Conservation (phyloP, 2,113 vertebrate genomes). For the Antigone vipio region DNA sequence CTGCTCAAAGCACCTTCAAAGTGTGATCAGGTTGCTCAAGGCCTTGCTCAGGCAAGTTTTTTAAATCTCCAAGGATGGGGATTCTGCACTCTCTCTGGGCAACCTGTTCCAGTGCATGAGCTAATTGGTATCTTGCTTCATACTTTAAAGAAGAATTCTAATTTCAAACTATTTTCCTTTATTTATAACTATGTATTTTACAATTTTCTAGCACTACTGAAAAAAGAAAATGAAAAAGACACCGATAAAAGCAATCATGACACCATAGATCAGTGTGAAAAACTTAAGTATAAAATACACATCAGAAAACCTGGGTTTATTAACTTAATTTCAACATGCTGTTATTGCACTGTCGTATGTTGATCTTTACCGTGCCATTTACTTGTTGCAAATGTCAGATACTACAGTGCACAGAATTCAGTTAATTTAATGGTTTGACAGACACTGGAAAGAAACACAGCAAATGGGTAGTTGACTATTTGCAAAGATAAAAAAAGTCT, state of each 20-base stretch:
- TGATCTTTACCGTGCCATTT: background rate
- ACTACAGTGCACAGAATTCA: background rate
- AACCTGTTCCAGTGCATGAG: constrained; percentile 48
- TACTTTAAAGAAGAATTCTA: background rate
- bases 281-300: background rate
- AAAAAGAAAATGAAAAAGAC: background rate
- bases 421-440: background rate
- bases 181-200: constrained; percentile 38
- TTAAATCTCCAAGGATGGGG: background rate
- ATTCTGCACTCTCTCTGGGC: background rate
- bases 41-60: background rate
- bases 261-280: background rate
- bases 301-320: background rate
- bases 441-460: background rate
- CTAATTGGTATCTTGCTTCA: background rate
- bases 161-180: background rate
- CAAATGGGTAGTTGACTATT: background rate
- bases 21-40: background rate
- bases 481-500: background rate
- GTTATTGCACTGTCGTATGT: background rate
- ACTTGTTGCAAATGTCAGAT: background rate
- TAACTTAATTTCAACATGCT: background rate
- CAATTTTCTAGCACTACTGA: background rate
- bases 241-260: background rate
- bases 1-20: background rate